Base-by-base conservation (phyloP, 2,888 invertebrate genomes). In the Eristalis pertinax region DNA sequence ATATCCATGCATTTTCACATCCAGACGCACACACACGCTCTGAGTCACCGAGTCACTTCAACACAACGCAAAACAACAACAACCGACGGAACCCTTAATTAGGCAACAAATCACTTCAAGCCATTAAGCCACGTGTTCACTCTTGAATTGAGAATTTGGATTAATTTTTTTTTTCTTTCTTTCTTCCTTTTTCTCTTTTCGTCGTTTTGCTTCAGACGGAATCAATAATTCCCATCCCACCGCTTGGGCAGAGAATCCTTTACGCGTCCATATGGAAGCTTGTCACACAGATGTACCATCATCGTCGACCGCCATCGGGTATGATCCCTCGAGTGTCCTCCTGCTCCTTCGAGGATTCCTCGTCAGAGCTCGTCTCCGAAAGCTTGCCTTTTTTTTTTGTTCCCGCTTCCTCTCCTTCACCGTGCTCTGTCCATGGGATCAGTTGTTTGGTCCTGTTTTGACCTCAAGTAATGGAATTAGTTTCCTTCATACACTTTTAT, bases 1-100 rank as follows among this genome's bases (percentile, higher is more conserved):
- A 93, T 95, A 95, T 78, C 95, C 95, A 90, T 95, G 95, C 95
- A 95, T 95, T 90, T 90, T 89, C 70, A 19, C 50, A 50, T 50
- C 19, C 50, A 50, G 50, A 8, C 32, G 32, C 15, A 11, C 43
- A n/a, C 43, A n/a, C 50, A 50, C 50, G 7, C 19, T 86, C 83
- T 88, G 81, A 81, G 77, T 82, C 84, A 70, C 63, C 64, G 29
- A 69, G 41, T 64, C 50, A 65, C 73, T 77, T 70, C 15, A 50
- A 63, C 13, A 64, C 43, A 10, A 24, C 41, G n/a, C n/a, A 13
- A 13, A 24, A 32, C 8, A 19, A 22, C 75, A 75, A 60, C 26
- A 26, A 65, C 50, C 29, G 29, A 22, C 64, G 56, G 41, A 41
- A 35, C 50, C 43, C 75, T 78, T 79, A 72, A 73, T 85, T 73